Evolutionary conservation across 2,888 invertebrate genomes (phyloP).

Genomic region (Diarsia brunnea): DNA sequence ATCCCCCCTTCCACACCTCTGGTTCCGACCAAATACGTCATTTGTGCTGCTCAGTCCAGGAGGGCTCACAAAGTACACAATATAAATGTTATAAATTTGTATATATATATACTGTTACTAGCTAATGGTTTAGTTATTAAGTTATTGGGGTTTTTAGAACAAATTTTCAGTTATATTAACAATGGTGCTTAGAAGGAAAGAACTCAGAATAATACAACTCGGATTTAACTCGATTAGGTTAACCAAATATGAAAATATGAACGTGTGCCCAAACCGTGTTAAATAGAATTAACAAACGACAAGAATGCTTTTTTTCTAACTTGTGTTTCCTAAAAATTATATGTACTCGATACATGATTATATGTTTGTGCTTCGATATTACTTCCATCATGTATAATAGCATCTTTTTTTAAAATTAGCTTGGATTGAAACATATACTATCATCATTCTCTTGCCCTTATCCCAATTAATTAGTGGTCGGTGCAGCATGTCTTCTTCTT

Average conservation of each 20-base stretch:
- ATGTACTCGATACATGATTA: too few species aligned
- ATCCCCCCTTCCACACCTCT: too few species aligned
- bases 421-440: too few species aligned
- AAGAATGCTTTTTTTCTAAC: too few species aligned
- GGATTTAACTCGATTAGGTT: neutral
- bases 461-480: too few species aligned
- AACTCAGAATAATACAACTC: neutral
- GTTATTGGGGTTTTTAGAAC: slow-evolving; percentile 3
- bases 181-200: neutral
- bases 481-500: too few species aligned
- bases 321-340: too few species aligned
- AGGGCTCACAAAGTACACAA: slow-evolving; percentile 31
- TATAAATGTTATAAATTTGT: slow-evolving; percentile 56
- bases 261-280: too few species aligned
- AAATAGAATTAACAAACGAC: too few species aligned
- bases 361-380: neutral
- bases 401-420: neutral
- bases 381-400: neutral
- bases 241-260: too few species aligned
- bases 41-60: slow-evolving; percentile 11
- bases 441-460: too few species aligned
- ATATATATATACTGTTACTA: slow-evolving; percentile 49
- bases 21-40: too few species aligned
- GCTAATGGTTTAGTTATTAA: slow-evolving; percentile 17
- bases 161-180: slow-evolving; percentile 24